Evolutionary conservation across 2,113 vertebrate species (phyloP).

Genomic region (Siniperca knerii): DNA sequence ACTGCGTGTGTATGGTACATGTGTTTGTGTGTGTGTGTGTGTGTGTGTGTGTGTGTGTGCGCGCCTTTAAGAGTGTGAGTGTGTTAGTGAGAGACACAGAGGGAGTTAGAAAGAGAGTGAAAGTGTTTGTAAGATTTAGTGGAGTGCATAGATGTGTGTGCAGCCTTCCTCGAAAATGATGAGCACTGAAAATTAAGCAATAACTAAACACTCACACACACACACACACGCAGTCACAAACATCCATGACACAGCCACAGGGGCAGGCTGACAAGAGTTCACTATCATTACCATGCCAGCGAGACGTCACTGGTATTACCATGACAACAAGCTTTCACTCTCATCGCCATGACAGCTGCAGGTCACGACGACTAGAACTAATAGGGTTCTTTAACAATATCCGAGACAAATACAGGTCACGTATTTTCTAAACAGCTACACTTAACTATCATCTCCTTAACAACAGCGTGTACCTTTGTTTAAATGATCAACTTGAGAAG

Average conservation of each 20-base stretch:
- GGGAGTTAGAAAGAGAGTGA: constrained; percentile 32
- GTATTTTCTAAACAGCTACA: not conserved
- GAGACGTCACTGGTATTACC: constrained; percentile 61
- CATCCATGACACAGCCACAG: constrained; percentile 31
- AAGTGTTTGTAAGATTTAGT: constrained; percentile 60
- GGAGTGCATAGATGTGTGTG: constrained; percentile 48
- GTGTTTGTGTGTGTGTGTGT: not conserved
- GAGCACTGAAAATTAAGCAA: constrained; percentile 58
- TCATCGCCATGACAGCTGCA: constrained; percentile 46
- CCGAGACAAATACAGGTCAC: not conserved
- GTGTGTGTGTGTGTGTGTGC: constrained; percentile 4
- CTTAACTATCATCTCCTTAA: not conserved
- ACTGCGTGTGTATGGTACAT: constrained; percentile 7
- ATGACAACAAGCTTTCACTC: constrained; percentile 69
- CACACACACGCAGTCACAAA: constrained; percentile 12
- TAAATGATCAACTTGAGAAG: not conserved
- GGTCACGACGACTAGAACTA: constrained; percentile 55
- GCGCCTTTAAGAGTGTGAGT: constrained; percentile 11
- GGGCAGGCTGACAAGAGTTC: constrained; percentile 49
- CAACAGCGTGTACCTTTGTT: not conserved
- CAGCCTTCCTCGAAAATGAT: constrained; percentile 53
- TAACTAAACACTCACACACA: constrained; percentile 22
- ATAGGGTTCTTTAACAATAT: constrained; percentile 6
- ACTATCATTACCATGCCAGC: constrained; percentile 62
- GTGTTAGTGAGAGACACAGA: constrained; percentile 25